These are phyloP conservation scores for Myotis daubentonii DNA, from an alignment of 2,797 vertebrate species.

Conservation along the genomic window DNA sequence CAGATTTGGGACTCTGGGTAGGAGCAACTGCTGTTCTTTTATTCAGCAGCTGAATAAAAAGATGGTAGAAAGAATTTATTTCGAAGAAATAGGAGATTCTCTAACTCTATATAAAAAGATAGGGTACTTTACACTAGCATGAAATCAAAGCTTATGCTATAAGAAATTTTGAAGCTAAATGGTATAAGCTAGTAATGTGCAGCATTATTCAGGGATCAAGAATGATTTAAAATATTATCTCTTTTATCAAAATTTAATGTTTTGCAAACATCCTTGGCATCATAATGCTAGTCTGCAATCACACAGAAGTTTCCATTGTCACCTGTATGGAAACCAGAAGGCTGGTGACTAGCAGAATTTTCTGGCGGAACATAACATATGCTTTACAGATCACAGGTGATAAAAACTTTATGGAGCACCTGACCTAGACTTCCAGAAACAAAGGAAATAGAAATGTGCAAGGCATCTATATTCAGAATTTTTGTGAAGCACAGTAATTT, in stretches of 20 bases:
- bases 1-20: neutral
- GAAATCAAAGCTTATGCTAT: neutral
- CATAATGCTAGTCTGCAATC: neutral
- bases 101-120: neutral
- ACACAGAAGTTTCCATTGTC: neutral
- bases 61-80: neutral
- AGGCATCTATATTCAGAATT: neutral
- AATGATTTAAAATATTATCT: neutral
- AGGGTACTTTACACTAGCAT: neutral
- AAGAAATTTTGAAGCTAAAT: neutral
- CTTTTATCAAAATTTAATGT: neutral
- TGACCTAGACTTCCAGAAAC: conserved; percentile 21
- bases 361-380: neutral
- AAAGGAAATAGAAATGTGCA: conserved; percentile 1
- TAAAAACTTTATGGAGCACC: neutral
- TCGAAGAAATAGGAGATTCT: neutral
- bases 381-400: neutral
- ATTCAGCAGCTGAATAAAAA: neutral
- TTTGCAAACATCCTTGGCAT: neutral
- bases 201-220: conserved; percentile 3
- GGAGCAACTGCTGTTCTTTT: neutral
- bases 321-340: neutral
- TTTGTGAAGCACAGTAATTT: conserved; percentile 10
- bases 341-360: neutral
- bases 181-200: conserved; percentile 47